phyloP scores from a whole-genome alignment of 2,797 vertebrate species.

The Manis pentadactyla region DNA sequence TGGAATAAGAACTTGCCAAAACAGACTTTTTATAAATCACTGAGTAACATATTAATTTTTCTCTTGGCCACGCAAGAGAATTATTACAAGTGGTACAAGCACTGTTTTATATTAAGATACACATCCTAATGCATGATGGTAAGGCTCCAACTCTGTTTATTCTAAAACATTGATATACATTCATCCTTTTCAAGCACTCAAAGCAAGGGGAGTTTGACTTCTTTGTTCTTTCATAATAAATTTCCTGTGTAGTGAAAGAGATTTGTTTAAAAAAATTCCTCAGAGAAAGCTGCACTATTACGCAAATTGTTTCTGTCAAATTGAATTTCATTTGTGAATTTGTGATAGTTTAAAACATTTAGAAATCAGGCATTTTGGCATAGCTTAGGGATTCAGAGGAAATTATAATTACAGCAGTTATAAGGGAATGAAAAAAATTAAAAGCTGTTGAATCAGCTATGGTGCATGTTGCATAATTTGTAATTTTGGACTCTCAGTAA shows the following conservation, averaged over 20 bases:
- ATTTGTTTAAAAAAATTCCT: conserved; percentile 4
- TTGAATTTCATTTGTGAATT: conserved; percentile 56
- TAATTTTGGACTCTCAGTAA: conserved; percentile 74
- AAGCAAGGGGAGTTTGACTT: background rate
- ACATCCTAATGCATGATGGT: background rate
- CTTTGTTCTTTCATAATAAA: conserved; percentile 50
- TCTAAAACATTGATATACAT: background rate
- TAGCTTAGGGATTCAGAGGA: conserved; percentile 57
- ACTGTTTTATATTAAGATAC: background rate
- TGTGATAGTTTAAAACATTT: conserved; percentile 47
- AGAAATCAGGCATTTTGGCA: conserved; percentile 51
- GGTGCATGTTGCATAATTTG: conserved; percentile 42
- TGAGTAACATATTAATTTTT: background rate
- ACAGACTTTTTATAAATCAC: background rate
- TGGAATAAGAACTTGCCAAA: background rate
- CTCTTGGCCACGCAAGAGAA: background rate
- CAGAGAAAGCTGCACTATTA: conserved; percentile 40
- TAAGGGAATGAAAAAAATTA: conserved; percentile 55
- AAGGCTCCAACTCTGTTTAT: background rate
- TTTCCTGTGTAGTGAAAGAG: conserved; percentile 54
- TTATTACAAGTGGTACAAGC: background rate
- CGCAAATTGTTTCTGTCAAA: conserved; percentile 63
- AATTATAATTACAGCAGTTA: conserved; percentile 53
- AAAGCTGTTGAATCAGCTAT: conserved; percentile 66
- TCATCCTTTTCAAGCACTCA: background rate